Conservation (phyloP, 2,113 vertebrate genomes). For the Prunella himalayana region DNA sequence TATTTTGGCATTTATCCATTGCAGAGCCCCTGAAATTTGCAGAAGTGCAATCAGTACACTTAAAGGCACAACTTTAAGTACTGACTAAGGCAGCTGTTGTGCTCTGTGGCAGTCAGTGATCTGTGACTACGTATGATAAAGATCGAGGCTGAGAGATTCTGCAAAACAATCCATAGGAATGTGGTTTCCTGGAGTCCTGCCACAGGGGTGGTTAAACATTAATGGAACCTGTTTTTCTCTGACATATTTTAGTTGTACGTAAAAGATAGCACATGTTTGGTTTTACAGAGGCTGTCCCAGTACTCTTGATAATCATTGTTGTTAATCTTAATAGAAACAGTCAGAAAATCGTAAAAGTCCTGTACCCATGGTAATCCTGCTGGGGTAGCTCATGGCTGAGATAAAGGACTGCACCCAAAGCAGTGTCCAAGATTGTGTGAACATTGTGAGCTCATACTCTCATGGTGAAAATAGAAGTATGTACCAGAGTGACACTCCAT, state of each 20-base stretch:
- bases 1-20: not conserved
- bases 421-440: not conserved
- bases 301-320: not conserved
- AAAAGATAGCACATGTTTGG: not conserved
- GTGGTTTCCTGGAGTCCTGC: not conserved
- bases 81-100: not conserved
- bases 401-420: not conserved
- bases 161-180: not conserved
- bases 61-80: not conserved
- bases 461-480: not conserved
- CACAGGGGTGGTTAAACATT: not conserved
- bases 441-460: not conserved
- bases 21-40: not conserved
- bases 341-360: not conserved
- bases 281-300: not conserved
- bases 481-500: not conserved
- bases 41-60: not conserved
- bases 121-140: not conserved
- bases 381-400: not conserved
- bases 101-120: not conserved
- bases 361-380: not conserved
- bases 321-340: not conserved
- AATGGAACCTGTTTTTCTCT: not conserved
- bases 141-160: not conserved
- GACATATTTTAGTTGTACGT: not conserved